phyloP scores from a whole-genome alignment of 2,888 invertebrate species.

The Laspeyria flexula region DNA sequence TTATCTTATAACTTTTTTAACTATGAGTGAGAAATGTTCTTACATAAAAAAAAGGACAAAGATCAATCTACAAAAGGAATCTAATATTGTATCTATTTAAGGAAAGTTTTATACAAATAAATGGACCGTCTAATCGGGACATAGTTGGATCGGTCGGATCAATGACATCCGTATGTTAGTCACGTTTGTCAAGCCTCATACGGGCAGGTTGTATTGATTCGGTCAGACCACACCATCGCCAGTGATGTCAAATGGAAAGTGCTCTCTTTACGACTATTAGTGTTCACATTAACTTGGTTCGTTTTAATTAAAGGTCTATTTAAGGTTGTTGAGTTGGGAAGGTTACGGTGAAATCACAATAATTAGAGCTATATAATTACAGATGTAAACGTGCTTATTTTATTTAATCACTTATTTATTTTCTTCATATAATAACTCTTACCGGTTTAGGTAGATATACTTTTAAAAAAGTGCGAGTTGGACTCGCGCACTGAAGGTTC shows the following conservation, averaged over 20 bases:
- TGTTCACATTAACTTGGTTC: constrained; percentile 18
- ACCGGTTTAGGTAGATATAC: too few relatives aligned
- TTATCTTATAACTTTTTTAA: too few relatives aligned
- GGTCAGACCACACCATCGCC: constrained; percentile 23
- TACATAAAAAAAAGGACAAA: too few relatives aligned
- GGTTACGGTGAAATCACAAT: not conserved
- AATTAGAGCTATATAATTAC: too few relatives aligned
- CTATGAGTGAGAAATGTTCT: too few relatives aligned
- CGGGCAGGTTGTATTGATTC: constrained; percentile 54
- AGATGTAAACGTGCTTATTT: too few relatives aligned
- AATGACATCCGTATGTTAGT: constrained; percentile 39
- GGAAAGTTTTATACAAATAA: not conserved
- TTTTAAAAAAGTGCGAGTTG: too few relatives aligned
- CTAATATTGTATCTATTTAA: too few relatives aligned
- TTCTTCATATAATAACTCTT: too few relatives aligned
- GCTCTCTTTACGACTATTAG: constrained; percentile 18
- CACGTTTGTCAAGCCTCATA: constrained; percentile 49
- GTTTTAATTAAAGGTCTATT: constrained; percentile 10
- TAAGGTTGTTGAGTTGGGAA: not conserved
- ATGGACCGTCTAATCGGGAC: constrained; percentile 27
- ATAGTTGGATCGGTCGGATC: constrained; percentile 22
- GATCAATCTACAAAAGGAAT: too few relatives aligned
- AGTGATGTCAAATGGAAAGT: constrained; percentile 32
- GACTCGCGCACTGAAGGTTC: too few relatives aligned
- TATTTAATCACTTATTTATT: too few relatives aligned